Evolutionary conservation across 2,888 invertebrate species (phyloP).

Genomic region (Muscina levida): DNA sequence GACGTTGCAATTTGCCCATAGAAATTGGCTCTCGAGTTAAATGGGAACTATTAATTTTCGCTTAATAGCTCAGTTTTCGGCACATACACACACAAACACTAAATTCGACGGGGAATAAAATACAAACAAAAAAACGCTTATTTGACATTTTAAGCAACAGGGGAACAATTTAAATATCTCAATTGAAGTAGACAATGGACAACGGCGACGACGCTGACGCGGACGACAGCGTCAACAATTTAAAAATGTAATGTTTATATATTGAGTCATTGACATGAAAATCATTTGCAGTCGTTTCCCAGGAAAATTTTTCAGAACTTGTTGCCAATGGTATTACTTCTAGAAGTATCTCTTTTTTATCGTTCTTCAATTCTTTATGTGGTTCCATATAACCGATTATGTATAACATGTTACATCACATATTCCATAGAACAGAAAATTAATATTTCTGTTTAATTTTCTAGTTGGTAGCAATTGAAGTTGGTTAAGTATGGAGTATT

Average conservation of each 20-base stretch:
- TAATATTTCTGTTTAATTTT: too few species aligned
- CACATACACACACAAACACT: neutral
- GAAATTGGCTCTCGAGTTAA: neutral
- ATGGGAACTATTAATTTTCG: constrained; percentile 28
- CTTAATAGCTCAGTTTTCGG: constrained; percentile 33
- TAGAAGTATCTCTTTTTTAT: too few species aligned
- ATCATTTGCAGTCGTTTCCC: constrained; percentile 12
- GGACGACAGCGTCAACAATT: neutral
- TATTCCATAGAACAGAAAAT: too few species aligned
- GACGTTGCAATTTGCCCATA: neutral
- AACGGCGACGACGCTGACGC: neutral
- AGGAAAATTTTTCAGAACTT: too few species aligned
- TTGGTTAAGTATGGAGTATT: too few species aligned
- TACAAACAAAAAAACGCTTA: constrained; percentile 10
- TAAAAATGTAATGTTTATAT: constrained; percentile 29
- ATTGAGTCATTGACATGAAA: constrained; percentile 58
- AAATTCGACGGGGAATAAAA: too few species aligned
- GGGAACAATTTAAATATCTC: neutral
- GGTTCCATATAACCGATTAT: too few species aligned
- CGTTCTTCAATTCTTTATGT: too few species aligned
- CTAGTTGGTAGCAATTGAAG: too few species aligned
- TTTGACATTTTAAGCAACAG: neutral
- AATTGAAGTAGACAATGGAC: neutral
- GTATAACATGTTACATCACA: too few species aligned
- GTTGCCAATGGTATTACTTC: too few species aligned